These are phyloP conservation scores for Scaptomyza caliginosa DNA, from an alignment of 2,888 invertebrate species.

Conservation along the genomic window DNA sequence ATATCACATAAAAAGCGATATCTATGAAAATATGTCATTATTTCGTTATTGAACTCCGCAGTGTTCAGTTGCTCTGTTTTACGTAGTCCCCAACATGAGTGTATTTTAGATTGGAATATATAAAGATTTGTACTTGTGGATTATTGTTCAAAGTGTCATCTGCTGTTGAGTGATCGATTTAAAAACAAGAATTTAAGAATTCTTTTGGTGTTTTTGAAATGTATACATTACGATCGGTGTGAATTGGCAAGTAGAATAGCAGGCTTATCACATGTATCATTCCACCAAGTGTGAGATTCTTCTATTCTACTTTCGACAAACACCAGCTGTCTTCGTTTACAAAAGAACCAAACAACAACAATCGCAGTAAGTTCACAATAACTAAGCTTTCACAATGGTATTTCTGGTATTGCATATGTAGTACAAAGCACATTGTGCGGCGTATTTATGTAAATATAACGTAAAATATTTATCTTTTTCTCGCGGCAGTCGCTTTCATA, in stretches of 20 bases:
- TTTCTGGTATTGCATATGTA: background rate
- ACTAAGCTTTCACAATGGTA: background rate
- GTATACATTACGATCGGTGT: constrained; percentile 42
- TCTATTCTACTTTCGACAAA: constrained; percentile 79
- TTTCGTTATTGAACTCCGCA: constrained; percentile 76
- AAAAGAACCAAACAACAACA: background rate
- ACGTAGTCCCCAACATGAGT: constrained; percentile 8
- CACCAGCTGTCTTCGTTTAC: constrained; percentile 51
- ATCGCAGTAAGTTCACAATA: constrained; percentile 32
- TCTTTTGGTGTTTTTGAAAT: background rate
- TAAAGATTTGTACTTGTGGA: constrained; percentile 16
- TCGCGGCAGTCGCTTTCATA: constrained; percentile 27
- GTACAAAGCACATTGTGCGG: constrained; percentile 4
- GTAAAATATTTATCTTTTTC: constrained; percentile 39
- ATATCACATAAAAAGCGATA: constrained; percentile 79
- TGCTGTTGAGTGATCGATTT: background rate
- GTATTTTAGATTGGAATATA: background rate
- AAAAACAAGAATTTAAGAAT: background rate
- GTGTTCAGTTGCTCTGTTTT: constrained; percentile 54
- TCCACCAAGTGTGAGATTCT: constrained; percentile 70
- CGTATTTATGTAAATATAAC: constrained; percentile 45
- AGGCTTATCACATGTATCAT: constrained; percentile 75
- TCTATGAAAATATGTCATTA: constrained; percentile 79
- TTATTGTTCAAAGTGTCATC: constrained; percentile 20
- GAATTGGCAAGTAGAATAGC: constrained; percentile 76